These are phyloP conservation scores for Auanema sp. DNA, from an alignment of 2,888 invertebrate genomes.

Conservation along the genomic window DNA sequence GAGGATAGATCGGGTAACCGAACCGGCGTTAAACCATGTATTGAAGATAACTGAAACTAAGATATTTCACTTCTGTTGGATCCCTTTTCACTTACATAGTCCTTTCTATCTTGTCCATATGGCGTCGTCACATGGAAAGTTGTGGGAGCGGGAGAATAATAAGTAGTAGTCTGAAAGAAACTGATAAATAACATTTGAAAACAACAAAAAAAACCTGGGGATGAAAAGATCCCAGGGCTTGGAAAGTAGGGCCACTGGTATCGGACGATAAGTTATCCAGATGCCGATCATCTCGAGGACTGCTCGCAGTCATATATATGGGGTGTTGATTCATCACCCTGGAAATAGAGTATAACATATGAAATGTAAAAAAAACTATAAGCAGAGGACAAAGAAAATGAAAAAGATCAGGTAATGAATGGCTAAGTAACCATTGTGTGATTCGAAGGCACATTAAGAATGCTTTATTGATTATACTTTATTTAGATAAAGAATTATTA, in stretches of 20 bases:
- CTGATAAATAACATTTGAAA: too few species aligned
- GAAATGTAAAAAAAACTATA: neutral
- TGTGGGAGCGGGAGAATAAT: slow-evolving; percentile 15
- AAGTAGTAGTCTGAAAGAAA: slow-evolving; percentile 23
- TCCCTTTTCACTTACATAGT: slow-evolving; percentile 11
- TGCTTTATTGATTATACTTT: too few species aligned
- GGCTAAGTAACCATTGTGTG: too few species aligned
- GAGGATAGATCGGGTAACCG: slow-evolving; percentile 1
- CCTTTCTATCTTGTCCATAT: slow-evolving; percentile 14
- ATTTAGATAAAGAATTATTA: too few species aligned
- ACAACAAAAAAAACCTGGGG: slow-evolving; percentile 10
- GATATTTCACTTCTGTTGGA: neutral
- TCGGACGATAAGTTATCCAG: slow-evolving; percentile 16
- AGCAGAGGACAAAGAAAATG: neutral
- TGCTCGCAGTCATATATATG: neutral
- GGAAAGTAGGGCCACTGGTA: slow-evolving; percentile 6
- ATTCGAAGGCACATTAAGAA: too few species aligned
- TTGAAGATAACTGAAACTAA: slow-evolving; percentile 5
- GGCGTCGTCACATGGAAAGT: slow-evolving; percentile 11
- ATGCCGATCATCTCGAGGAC: slow-evolving; percentile 2
- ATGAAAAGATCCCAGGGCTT: slow-evolving; percentile 5
- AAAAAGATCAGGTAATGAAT: neutral
- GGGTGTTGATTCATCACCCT: slow-evolving; percentile 17
- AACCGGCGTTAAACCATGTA: neutral
- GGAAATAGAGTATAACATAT: neutral